These are phyloP conservation scores for Orthonychiurus folsomi DNA, from an alignment of 2,888 invertebrate species.

Conservation along the genomic window DNA sequence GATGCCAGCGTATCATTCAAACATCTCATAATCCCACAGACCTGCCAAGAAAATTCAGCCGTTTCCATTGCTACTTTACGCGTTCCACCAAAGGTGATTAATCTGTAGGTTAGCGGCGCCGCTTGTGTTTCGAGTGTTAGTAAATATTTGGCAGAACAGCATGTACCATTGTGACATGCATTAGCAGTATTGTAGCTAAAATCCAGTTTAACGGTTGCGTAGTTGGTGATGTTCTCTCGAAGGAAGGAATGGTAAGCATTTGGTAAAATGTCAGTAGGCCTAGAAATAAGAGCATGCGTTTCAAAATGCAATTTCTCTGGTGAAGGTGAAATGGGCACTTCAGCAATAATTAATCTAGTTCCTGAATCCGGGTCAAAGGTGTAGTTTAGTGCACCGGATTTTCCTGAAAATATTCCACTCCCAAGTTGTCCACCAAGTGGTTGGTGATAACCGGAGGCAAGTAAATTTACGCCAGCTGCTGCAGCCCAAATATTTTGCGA, in stretches of 20 bases:
- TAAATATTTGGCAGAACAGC: constrained; percentile 35
- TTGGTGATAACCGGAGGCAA: constrained; percentile 61
- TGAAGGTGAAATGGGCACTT: constrained; percentile 23
- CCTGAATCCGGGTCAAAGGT: constrained; percentile 40
- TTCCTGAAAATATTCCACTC: constrained; percentile 63
- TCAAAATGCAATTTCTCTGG: background rate
- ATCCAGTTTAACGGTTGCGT: constrained; percentile 27
- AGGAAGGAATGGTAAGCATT: constrained; percentile 22
- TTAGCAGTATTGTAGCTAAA: constrained; percentile 7
- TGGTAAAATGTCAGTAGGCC: background rate
- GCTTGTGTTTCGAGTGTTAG: background rate
- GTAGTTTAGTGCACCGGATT: constrained; percentile 45
- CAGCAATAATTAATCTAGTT: constrained; percentile 38
- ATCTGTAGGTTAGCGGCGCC: constrained; percentile 39
- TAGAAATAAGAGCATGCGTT: background rate
- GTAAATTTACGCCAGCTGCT: constrained; percentile 57
- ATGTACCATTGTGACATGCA: constrained; percentile 31
- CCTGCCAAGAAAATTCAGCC: constrained; percentile 38
- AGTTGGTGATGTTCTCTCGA: constrained; percentile 39
- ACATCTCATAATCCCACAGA: constrained; percentile 44
- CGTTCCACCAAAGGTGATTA: constrained; percentile 43
- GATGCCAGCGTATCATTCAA: constrained; percentile 40
- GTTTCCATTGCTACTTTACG: constrained; percentile 32
- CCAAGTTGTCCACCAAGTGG: constrained; percentile 57
- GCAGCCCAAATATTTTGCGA: constrained; percentile 63